Evolutionary conservation across 2,797 vertebrate genomes (phyloP).

Genomic region (Lacerta agilis): DNA sequence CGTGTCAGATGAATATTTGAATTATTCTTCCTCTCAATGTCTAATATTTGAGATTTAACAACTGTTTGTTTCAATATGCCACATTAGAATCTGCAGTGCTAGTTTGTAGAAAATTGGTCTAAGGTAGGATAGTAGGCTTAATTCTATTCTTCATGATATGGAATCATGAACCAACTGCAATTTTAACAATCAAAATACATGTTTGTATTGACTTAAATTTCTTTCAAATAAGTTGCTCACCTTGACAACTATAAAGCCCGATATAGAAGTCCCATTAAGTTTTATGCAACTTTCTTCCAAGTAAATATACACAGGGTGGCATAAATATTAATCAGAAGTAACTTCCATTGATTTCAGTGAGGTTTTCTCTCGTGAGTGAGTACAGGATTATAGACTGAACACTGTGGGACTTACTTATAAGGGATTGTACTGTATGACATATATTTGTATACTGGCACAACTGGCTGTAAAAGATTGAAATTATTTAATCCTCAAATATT

Average conservation of each 20-base stretch:
- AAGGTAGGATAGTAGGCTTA: not conserved
- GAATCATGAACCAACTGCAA: conserved; percentile 1
- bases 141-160: not conserved
- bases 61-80: not conserved
- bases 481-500: not conserved
- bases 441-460: not conserved
- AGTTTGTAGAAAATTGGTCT: not conserved
- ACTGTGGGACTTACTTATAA: not conserved
- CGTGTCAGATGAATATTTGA: conserved; percentile 1
- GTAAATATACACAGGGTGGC: not conserved
- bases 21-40: not conserved
- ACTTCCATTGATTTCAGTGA: not conserved
- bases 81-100: conserved; percentile 13
- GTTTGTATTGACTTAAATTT: not conserved
- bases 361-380: not conserved
- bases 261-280: no score
- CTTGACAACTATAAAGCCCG: not conserved
- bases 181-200: not conserved
- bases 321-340: not conserved
- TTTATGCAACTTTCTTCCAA: no score
- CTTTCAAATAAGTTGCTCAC: not conserved
- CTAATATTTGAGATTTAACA: conserved; percentile 16
- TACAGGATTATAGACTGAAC: not conserved
- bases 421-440: not conserved
- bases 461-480: not conserved